Evolutionary conservation across 2,113 vertebrate genomes (phyloP).

Genomic region (Pluvialis apricaria): DNA sequence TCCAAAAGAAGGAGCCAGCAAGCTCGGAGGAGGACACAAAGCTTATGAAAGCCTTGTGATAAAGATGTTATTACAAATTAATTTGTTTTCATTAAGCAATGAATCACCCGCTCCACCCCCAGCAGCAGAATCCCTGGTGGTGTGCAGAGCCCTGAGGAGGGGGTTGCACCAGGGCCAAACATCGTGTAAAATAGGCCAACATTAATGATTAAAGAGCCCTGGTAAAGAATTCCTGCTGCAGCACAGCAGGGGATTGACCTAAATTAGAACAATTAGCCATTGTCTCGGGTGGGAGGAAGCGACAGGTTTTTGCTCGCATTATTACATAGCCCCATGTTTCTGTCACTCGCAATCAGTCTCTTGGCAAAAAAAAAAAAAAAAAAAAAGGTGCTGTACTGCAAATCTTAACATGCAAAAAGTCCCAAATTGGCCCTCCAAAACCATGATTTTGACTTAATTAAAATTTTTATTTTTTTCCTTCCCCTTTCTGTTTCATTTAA

Average conservation of each 20-base stretch:
- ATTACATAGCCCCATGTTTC: neutral
- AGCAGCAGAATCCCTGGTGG: neutral
- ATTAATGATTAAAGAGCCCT: neutral
- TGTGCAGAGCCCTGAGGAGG: neutral
- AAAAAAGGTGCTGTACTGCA: neutral
- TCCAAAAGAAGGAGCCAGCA: neutral
- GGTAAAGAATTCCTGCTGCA: constrained; percentile 1
- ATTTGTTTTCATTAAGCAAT: constrained; percentile 9
- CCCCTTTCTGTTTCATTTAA: neutral
- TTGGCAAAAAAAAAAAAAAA: neutral
- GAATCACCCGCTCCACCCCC: neutral
- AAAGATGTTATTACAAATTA: neutral
- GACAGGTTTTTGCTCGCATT: neutral
- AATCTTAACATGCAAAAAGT: neutral
- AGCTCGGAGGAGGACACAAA: neutral
- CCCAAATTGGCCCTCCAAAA: neutral
- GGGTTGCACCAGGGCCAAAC: neutral
- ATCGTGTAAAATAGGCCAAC: neutral
- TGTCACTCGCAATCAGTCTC: neutral
- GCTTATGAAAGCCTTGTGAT: neutral
- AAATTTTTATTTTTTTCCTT: fast-evolving
- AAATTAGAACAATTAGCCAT: constrained; percentile 52
- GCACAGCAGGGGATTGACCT: neutral
- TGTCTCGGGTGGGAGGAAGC: neutral
- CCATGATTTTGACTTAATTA: neutral